These are phyloP conservation scores for Scortum barcoo DNA, from an alignment of 2,113 vertebrate genomes.

Conservation along the genomic window DNA sequence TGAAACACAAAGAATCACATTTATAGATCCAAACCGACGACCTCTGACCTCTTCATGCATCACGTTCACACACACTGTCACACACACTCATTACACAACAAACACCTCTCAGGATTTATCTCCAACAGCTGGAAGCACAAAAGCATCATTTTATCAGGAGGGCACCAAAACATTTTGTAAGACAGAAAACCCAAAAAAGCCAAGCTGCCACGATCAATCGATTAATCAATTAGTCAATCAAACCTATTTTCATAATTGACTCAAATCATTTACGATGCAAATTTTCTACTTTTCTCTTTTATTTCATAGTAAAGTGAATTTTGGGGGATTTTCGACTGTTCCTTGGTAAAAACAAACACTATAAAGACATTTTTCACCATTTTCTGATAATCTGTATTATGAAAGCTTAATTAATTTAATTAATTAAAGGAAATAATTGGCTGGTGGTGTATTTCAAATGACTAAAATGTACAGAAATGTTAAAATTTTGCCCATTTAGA, in stretches of 20 bases:
- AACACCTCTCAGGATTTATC: background rate
- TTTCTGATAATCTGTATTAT: no score
- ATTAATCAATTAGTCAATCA: no score
- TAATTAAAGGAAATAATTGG: background rate
- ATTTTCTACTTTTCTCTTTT: background rate
- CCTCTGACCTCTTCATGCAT: no score
- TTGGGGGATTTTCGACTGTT: background rate
- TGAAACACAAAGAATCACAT: constrained; percentile 76
- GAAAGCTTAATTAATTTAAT: background rate
- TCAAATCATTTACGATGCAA: background rate
- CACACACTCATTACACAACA: background rate
- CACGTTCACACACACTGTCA: background rate
- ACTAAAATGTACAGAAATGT: no score
- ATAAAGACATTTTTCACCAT: background rate
- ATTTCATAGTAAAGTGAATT: background rate
- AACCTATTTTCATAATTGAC: no score
- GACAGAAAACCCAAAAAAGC: no score
- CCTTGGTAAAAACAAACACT: background rate
- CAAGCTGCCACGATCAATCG: no score
- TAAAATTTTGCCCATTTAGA: no score
- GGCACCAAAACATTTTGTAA: no score
- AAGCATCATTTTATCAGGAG: no score
- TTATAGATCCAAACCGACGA: background rate
- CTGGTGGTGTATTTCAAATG: no score
- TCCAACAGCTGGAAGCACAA: background rate